Conservation (phyloP, 2,888 invertebrate species). For the Sarcophaga variegata region DNA sequence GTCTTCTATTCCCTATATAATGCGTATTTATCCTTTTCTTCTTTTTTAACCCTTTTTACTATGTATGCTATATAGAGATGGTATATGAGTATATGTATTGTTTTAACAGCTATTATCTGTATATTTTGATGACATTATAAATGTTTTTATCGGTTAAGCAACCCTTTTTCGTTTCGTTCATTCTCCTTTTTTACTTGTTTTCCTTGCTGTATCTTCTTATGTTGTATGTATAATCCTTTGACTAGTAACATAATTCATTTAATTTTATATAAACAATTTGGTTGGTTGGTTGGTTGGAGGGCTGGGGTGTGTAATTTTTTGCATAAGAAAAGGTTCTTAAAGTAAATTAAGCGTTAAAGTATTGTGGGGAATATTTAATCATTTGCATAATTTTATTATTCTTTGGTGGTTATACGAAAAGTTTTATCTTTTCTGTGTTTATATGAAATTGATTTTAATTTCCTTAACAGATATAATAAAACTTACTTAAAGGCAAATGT, state of each 20-base stretch:
- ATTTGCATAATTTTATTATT: neutral
- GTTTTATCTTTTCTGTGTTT: too few relatives aligned
- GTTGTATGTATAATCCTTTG: constrained; percentile 21
- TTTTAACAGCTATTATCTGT: constrained; percentile 23
- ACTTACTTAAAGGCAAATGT: too few relatives aligned
- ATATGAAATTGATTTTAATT: too few relatives aligned
- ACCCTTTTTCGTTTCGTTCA: neutral
- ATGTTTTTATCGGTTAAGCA: constrained; percentile 16
- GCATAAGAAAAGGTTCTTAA: neutral
- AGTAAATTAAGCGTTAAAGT: constrained; percentile 7
- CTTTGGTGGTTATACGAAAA: too few relatives aligned
- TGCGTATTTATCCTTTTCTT: neutral
- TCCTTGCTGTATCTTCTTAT: neutral
- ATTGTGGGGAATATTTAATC: neutral
- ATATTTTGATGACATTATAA: constrained; percentile 25
- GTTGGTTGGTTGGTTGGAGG: neutral
- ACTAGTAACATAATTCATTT: constrained; percentile 9
- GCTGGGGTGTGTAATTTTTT: too few relatives aligned
- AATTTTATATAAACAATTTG: constrained; percentile 8
- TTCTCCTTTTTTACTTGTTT: neutral
- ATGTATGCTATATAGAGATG: too few relatives aligned
- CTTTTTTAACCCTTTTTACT: neutral
- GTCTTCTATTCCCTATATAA: constrained; percentile 9
- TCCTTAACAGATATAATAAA: too few relatives aligned
- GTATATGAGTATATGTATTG: neutral